Conservation (phyloP, 2,888 invertebrate genomes). For the Brenthis hecate region DNA sequence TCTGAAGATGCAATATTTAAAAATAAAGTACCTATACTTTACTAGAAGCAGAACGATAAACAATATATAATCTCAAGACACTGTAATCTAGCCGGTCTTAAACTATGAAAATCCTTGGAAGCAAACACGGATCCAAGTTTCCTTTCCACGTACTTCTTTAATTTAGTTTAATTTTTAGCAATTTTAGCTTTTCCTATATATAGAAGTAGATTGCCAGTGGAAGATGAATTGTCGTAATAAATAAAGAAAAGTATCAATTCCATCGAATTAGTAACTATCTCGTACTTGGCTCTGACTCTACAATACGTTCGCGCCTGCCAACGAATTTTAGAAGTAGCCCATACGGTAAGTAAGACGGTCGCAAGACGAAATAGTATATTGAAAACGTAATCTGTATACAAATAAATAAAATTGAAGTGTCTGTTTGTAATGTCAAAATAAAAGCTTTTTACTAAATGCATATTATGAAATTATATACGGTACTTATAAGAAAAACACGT, state of each 20-base stretch:
- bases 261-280: conserved; percentile 41
- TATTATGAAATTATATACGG: no score
- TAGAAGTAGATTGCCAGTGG: conserved; percentile 23
- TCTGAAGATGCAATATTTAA: conserved; percentile 10
- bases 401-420: no score
- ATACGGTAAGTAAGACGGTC: conserved; percentile 16
- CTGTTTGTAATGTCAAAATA: no score
- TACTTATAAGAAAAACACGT: no score
- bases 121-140: conserved; percentile 12
- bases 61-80: conserved; percentile 17
- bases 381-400: no score
- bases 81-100: conserved; percentile 18
- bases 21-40: conserved; percentile 5
- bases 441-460: no score
- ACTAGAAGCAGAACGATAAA: conserved; percentile 12
- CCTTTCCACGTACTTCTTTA: conserved; percentile 17
- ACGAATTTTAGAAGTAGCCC: conserved; percentile 16
- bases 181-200: conserved; percentile 26
- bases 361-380: background rate
- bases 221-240: conserved; percentile 40
- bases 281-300: conserved; percentile 33
- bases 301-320: conserved; percentile 41
- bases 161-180: conserved; percentile 35
- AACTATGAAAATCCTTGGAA: conserved; percentile 13
- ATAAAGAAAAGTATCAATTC: conserved; percentile 41